Evolutionary conservation across 1,140 invertebrate genomes (phyloP).

Genomic region (Harpegnathos saltator): DNA sequence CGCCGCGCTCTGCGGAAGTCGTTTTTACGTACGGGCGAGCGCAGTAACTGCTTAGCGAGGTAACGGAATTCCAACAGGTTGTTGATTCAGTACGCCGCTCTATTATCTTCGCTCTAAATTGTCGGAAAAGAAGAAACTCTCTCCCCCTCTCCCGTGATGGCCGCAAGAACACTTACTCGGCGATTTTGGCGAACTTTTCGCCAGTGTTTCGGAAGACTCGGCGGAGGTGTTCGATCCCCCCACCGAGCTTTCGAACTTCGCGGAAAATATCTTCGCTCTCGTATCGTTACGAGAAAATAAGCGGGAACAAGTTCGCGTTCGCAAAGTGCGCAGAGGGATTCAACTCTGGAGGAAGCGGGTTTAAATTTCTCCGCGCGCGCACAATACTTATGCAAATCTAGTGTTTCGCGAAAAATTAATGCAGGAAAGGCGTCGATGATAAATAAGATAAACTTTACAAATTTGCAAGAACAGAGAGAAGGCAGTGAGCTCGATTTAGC

Average conservation of each 20-base stretch:
- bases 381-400: no score
- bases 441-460: no score
- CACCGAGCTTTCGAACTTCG: neutral
- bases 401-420: no score
- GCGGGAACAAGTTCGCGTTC: neutral
- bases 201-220: neutral
- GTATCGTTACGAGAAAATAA: neutral
- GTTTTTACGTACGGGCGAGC: neutral
- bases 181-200: slow-evolving; percentile 20
- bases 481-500: no score
- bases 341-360: no score
- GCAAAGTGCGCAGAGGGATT: neutral
- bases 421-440: no score
- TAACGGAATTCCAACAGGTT: slow-evolving; percentile 72
- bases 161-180: neutral
- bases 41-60: slow-evolving; percentile 35
- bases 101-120: slow-evolving; percentile 56
- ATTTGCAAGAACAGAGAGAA: no score
- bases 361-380: no score
- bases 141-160: no score
- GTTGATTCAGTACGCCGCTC: slow-evolving; percentile 60
- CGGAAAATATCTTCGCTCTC: neutral
- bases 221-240: neutral
- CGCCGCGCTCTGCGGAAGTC: neutral
- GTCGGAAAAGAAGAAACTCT: slow-evolving; percentile 21